These are phyloP conservation scores for Mus pahari DNA, from an alignment of 2,113 vertebrate genomes.

Conservation along the genomic window DNA sequence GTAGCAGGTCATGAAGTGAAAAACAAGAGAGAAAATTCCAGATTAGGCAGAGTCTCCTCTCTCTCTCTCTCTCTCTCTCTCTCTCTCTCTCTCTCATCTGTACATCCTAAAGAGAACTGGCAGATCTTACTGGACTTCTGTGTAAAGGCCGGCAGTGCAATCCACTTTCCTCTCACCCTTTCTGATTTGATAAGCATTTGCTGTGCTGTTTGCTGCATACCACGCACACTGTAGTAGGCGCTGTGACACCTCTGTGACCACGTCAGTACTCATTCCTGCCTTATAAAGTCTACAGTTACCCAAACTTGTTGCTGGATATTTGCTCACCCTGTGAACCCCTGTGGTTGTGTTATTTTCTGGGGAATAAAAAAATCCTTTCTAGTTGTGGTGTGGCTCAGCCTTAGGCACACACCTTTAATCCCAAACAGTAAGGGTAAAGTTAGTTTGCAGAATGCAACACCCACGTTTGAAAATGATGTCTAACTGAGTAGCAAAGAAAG, in stretches of 20 bases:
- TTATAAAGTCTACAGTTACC: neutral
- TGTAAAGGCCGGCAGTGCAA: neutral
- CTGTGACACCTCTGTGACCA: neutral
- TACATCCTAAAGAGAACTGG: neutral
- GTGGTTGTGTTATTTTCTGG: too few species aligned
- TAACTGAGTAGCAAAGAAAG: too few species aligned
- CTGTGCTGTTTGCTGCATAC: neutral
- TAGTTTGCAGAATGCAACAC: too few species aligned
- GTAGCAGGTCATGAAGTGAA: conserved; percentile 18
- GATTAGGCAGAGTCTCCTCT: neutral
- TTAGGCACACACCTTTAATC: too few species aligned
- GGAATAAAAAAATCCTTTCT: too few species aligned
- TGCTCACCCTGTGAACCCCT: too few species aligned
- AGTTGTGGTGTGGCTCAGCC: too few species aligned
- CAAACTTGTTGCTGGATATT: neutral
- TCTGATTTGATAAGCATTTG: neutral
- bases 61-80: too few species aligned
- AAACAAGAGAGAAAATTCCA: neutral
- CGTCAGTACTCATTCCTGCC: neutral
- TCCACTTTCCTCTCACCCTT: neutral
- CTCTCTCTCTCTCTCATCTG: neutral
- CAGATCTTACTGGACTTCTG: neutral
- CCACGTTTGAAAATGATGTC: too few species aligned
- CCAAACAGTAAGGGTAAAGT: too few species aligned
- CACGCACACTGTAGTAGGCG: neutral